Evolutionary conservation across 2,797 vertebrate genomes (phyloP).

Genomic region (Knipowitschia caucasica): DNA sequence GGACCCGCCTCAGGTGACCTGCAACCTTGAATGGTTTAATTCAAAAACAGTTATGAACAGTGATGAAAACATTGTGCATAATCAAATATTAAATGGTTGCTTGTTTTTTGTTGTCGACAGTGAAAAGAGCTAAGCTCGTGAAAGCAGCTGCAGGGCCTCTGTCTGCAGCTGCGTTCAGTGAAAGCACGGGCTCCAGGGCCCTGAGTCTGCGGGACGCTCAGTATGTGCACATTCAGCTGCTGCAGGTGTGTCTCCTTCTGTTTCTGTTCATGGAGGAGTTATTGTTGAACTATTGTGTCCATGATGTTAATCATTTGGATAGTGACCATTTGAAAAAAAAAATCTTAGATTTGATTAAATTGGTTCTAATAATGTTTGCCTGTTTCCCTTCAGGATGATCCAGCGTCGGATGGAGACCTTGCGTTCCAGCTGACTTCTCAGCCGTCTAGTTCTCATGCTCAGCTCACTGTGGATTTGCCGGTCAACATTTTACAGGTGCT

Average conservation of each 20-base stretch:
- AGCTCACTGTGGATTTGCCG: constrained; percentile 88
- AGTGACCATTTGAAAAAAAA: background rate
- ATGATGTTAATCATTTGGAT: background rate
- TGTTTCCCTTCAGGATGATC: constrained; percentile 78
- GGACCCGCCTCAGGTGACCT: constrained; percentile 68
- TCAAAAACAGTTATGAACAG: too few species aligned
- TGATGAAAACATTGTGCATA: too few species aligned
- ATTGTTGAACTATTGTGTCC: too few species aligned
- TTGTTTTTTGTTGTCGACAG: background rate
- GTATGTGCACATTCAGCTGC: constrained; percentile 89
- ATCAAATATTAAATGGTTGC: too few species aligned
- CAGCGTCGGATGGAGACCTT: constrained; percentile 83
- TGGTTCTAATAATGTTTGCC: background rate
- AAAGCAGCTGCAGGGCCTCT: constrained; percentile 60
- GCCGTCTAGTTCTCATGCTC: constrained; percentile 85
- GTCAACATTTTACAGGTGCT: constrained; percentile 91
- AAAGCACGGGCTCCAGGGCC: constrained; percentile 74
- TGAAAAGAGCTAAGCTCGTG: constrained; percentile 77
- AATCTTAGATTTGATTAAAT: background rate
- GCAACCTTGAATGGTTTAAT: too few species aligned
- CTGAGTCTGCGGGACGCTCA: constrained; percentile 83
- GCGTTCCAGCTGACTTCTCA: constrained; percentile 87
- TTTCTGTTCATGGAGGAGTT: too few species aligned
- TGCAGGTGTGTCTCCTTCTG: constrained; percentile 78
- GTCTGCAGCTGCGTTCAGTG: constrained; percentile 59